Base-by-base conservation (phyloP, 2,888 invertebrate genomes). In the Dexiosoma caninum region DNA sequence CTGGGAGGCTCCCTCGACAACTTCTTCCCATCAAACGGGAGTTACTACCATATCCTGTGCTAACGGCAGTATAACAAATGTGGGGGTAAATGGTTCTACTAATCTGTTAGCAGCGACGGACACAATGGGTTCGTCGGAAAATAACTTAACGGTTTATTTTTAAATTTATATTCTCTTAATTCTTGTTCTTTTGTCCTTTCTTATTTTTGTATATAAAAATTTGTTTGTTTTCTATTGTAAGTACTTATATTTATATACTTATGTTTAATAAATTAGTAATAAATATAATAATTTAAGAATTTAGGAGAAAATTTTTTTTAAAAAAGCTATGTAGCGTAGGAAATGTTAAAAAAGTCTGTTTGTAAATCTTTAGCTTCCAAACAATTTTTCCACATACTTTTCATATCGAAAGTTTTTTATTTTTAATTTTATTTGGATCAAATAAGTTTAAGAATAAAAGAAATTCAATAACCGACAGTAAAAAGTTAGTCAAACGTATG, bases 111-210 rank as follows among this genome's bases (percentile, higher is more conserved):
- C 86, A 5, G 88, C 89, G 27, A 86, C 87, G 5, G 90, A 89
- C 72, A 86, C 88, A 66, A 87, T 90, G 86, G 89, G 89, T 57
- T 90, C 92, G 42, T 90, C 91, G n/a, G 92, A 92, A 85, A 92
- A 92, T 87, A 92, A 92, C 88, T 88, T 92, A 84, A 92, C 92
- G 53, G 92, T 92, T 75, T 92, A 92, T 87, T 92, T 92, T 88
- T 92, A 89, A 89, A 49, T 32, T 32, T 14, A 27, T 49, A 9
- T 2, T 23, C 21, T 49, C 2, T n/a, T 27, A 27, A 49, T 49
- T 49, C 27, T 8, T 27, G 0, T 46, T 46, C 35, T 42, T 32
- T 60, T 46, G 16, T 9, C 16, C 44, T 62, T 55, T 55, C 10
- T 51, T 84, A 85, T 30, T 51, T 57, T 62, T 72, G 66, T 67